Evolutionary conservation across 2,888 invertebrate genomes (phyloP).

Genomic region (Seladonia tumulorum): DNA sequence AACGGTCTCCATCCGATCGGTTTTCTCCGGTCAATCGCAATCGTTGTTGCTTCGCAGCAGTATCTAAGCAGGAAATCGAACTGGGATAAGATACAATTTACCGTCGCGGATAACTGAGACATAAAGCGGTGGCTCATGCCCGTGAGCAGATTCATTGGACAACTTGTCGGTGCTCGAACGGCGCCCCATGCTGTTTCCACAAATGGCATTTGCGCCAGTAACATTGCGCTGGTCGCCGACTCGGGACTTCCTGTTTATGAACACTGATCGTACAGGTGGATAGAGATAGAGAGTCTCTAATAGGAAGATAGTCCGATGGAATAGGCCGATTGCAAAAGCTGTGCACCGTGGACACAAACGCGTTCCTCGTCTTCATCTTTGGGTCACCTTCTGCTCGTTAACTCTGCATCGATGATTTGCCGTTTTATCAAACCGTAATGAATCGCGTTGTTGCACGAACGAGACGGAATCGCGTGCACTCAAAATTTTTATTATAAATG

Average conservation of each 20-base stretch:
- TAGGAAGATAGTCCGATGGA: constrained; percentile 27
- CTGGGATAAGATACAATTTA: constrained; percentile 58
- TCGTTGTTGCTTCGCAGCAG: not conserved
- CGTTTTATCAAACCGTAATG: not conserved
- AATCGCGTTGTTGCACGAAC: not conserved
- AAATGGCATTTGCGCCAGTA: constrained; percentile 51
- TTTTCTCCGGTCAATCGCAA: not conserved
- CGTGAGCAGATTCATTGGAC: constrained; percentile 58
- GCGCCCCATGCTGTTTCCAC: constrained; percentile 61
- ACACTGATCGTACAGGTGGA: constrained; percentile 51
- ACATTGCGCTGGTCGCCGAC: constrained; percentile 46
- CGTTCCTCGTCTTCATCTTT: not conserved
- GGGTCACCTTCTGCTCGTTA: not conserved
- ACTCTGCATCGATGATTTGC: not conserved
- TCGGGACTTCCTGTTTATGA: constrained; percentile 58
- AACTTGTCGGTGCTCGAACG: constrained; percentile 60
- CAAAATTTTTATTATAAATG: too few relatives aligned
- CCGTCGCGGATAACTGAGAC: constrained; percentile 55
- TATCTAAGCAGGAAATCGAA: constrained; percentile 56
- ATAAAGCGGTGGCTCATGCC: constrained; percentile 53
- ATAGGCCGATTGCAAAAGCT: constrained; percentile 37
- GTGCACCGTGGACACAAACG: not conserved
- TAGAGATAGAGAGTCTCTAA: constrained; percentile 47
- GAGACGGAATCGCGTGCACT: not conserved
- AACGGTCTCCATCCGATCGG: not conserved